Percentiles rank a stretch among this genome's conserved stretches.
Conservation (phyloP, 2,797 vertebrate genomes). For the Ispidina picta region DNA sequence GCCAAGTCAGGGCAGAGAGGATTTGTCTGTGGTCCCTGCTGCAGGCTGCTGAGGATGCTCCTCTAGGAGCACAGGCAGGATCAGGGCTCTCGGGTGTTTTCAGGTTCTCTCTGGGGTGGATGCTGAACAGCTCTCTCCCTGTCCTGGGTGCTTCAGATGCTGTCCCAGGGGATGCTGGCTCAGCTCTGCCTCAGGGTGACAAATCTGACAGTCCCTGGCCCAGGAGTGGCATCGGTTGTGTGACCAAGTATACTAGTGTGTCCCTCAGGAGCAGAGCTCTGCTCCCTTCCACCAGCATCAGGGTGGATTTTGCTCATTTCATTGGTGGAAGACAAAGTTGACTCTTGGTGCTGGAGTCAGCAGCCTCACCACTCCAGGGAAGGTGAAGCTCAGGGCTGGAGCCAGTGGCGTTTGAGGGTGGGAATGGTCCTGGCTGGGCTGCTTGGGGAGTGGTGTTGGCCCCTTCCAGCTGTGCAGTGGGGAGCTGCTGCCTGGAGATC, state of each 20-base stretch:
- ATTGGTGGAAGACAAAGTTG: fast-evolving
- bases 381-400: background rate
- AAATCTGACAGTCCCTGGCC: background rate
- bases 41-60: background rate
- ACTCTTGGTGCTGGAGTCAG: background rate
- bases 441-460: background rate
- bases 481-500: background rate
- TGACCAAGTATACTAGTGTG: fast-evolving
- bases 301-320: fast-evolving
- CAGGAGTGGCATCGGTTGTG: background rate
- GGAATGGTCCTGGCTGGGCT: background rate
- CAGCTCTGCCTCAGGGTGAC: background rate
- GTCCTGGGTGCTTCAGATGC: fast-evolving
- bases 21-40: background rate
- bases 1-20: fast-evolving
- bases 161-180: background rate
- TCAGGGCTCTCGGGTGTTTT: background rate
- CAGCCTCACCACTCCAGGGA: no score
- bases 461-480: background rate
- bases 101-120: background rate
- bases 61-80: background rate
- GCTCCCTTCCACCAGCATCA: fast-evolving
- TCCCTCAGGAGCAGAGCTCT: background rate
- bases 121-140: background rate
- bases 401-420: fast-evolving